phyloP scores from a whole-genome alignment of 2,113 vertebrate species.

The Sphyrna mokarran region DNA sequence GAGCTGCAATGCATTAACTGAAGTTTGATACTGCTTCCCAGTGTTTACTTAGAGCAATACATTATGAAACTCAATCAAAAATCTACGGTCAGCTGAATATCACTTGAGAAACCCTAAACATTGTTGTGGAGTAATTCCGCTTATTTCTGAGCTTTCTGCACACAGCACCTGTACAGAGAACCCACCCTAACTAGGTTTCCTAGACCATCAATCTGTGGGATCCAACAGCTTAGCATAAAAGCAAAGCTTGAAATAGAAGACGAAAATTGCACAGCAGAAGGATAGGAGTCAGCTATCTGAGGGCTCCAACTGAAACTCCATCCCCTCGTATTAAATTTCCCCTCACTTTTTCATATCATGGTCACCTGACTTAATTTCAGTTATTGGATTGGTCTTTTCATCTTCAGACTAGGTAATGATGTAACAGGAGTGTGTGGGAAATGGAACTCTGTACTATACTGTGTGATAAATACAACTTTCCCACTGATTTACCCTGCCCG shows the following conservation, averaged over 20 bases:
- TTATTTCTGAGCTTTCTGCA: slow-evolving; percentile 55
- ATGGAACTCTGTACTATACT: slow-evolving; percentile 56
- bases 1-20: neutral
- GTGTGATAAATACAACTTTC: slow-evolving; percentile 91
- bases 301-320: slow-evolving; percentile 86
- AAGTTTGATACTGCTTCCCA: neutral
- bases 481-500: slow-evolving; percentile 70
- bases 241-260: slow-evolving; percentile 94
- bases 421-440: slow-evolving; percentile 99
- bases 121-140: slow-evolving; percentile 5
- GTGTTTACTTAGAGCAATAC: neutral
- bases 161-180: slow-evolving; percentile 59
- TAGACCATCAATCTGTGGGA: slow-evolving; percentile 72
- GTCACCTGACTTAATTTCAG: slow-evolving; percentile 75
- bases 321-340: slow-evolving; percentile 82
- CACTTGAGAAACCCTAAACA: neutral
- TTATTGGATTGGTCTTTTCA: slow-evolving; percentile 72
- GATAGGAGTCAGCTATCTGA: slow-evolving; percentile 85
- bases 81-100: neutral
- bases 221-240: slow-evolving; percentile 83
- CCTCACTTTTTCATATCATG: slow-evolving; percentile 72
- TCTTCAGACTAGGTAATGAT: slow-evolving; percentile 89
- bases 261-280: slow-evolving; percentile 92
- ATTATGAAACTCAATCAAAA: neutral
- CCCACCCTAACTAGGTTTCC: slow-evolving; percentile 56